Conservation (phyloP, 37 sponge, comb jelly and placozoan species). For the Geodia barretti region DNA sequence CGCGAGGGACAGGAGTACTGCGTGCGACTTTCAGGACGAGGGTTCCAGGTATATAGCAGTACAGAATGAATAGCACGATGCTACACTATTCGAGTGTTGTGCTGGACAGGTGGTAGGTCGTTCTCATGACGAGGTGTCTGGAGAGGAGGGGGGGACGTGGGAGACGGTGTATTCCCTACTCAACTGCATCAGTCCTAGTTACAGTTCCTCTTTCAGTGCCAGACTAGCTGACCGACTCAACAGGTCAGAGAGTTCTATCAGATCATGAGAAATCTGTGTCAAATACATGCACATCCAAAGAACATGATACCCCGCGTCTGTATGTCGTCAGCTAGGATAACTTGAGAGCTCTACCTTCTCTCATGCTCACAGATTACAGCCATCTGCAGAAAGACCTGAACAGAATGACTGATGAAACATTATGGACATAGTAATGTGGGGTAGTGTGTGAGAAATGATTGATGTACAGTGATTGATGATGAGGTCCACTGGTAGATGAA, state of each 20-base stretch:
- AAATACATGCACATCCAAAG: no score
- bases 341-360: no score
- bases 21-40: conserved; percentile 26
- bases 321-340: no score
- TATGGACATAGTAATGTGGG: no score
- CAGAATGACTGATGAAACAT: no score
- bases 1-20: conserved; percentile 26
- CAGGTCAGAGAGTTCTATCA: no score
- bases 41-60: conserved; percentile 38
- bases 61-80: not conserved
- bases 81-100: not conserved
- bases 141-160: conserved; percentile 9
- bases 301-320: no score
- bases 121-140: conserved; percentile 15
- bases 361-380: no score
- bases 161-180: conserved; percentile 70
- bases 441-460: no score
- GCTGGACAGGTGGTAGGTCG: conserved; percentile 48
- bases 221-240: conserved; percentile 23
- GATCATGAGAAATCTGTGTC: no score
- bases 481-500: not conserved
- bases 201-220: conserved; percentile 2
- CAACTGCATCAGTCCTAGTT: conserved; percentile 54
- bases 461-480: not conserved
- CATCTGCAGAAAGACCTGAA: no score